These are phyloP conservation scores for Patella depressa DNA, from an alignment of 2,888 invertebrate species.

Conservation along the genomic window DNA sequence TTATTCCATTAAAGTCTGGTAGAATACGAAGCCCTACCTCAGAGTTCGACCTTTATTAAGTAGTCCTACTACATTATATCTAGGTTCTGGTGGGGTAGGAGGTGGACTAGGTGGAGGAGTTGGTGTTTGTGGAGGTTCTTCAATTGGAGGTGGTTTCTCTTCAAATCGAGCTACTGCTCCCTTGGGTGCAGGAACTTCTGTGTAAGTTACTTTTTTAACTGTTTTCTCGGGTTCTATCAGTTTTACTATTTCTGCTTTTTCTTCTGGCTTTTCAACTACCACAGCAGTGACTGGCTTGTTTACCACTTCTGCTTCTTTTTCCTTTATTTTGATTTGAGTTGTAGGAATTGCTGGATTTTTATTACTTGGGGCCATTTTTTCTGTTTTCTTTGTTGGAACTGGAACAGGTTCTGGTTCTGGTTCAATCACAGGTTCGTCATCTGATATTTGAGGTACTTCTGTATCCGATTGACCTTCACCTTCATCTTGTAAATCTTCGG, in stretches of 20 bases:
- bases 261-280: conserved; percentile 24
- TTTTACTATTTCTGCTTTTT: conserved; percentile 40
- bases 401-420: conserved; percentile 29
- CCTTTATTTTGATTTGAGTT: conserved; percentile 1
- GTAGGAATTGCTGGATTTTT: conserved; percentile 23
- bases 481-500: conserved; percentile 52
- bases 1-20: too few relatives aligned
- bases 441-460: conserved; percentile 17
- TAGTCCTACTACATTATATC: conserved; percentile 64
- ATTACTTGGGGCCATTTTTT: conserved; percentile 24
- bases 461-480: conserved; percentile 39
- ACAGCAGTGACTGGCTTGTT: conserved; percentile 10
- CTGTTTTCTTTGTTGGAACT: conserved; percentile 13
- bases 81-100: conserved; percentile 47
- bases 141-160: conserved; percentile 9
- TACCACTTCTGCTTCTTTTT: neutral
- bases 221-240: conserved; percentile 34
- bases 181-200: neutral
- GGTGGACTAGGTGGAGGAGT: conserved; percentile 31
- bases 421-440: neutral
- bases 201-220: conserved; percentile 12
- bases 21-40: conserved; percentile 37
- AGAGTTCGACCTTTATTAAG: conserved; percentile 62
- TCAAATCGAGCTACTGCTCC: neutral
- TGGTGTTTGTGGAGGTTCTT: conserved; percentile 32